Evolutionary conservation across 2,888 invertebrate genomes (phyloP).

Genomic region (Apodemia mormo): DNA sequence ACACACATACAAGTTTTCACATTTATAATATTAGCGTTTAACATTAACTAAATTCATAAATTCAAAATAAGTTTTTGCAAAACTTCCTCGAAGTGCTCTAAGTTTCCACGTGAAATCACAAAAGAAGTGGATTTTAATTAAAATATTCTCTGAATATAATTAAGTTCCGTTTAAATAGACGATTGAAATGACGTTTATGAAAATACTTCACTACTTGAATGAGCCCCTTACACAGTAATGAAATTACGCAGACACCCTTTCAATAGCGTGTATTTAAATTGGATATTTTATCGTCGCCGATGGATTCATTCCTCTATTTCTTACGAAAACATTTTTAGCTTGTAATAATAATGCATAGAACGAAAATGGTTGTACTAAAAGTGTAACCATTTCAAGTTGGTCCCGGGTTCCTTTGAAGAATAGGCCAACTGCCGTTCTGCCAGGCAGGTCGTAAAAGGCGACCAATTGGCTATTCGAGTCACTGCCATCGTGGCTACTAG

Average conservation of each 20-base stretch:
- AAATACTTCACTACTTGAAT: conserved; percentile 2
- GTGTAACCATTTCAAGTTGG: too few species aligned
- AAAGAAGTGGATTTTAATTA: conserved; percentile 15
- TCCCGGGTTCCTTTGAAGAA: too few species aligned
- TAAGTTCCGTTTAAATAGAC: conserved; percentile 3
- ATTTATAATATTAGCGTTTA: not conserved
- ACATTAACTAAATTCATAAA: not conserved
- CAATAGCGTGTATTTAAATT: conserved; percentile 4
- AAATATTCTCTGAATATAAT: conserved; percentile 12
- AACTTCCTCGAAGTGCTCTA: not conserved
- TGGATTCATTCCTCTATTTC: not conserved
- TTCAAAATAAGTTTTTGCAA: not conserved
- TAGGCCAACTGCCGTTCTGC: too few species aligned
- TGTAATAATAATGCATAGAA: too few species aligned
- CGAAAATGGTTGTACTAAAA: too few species aligned
- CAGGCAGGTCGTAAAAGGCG: too few species aligned
- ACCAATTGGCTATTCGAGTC: too few species aligned
- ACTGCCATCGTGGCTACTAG: too few species aligned
- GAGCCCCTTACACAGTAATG: not conserved
- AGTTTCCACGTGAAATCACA: not conserved
- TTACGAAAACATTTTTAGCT: not conserved
- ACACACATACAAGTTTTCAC: too few species aligned
- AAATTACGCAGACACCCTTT: conserved; percentile 6
- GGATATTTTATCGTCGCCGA: not conserved
- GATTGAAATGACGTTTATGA: conserved; percentile 13